Evolutionary conservation across 2,113 vertebrate genomes (phyloP).

Genomic region (Silurus asotus): DNA sequence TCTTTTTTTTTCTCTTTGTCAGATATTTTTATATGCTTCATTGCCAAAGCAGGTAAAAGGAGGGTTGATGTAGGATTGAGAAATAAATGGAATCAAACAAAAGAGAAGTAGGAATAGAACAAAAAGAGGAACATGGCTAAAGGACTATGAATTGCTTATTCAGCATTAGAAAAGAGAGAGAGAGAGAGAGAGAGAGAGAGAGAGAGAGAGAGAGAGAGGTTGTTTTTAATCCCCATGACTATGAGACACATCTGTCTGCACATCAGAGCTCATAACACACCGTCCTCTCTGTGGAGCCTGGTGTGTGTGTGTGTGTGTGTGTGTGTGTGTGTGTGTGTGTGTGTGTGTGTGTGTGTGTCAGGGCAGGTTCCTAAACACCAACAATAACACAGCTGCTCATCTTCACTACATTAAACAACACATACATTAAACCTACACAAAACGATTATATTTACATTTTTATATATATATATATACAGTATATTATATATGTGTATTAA

Average conservation of each 20-base stretch:
- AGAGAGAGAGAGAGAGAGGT: not conserved
- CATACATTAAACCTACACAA: not conserved
- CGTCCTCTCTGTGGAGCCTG: slow-evolving; percentile 26
- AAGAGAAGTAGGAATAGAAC: not conserved
- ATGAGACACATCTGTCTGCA: slow-evolving; percentile 70
- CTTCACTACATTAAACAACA: not conserved
- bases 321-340: slow-evolving; percentile 32
- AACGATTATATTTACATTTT: not conserved
- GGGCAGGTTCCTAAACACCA: not conserved
- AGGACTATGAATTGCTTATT: not conserved
- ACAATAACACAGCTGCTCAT: slow-evolving; percentile 48
- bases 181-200: not conserved
- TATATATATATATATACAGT: not conserved
- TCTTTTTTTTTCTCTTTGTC: no score
- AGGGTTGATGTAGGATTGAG: no score
- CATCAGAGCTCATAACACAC: slow-evolving; percentile 35
- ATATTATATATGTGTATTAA: no score
- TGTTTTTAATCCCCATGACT: slow-evolving; percentile 60
- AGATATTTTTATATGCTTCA: no score
- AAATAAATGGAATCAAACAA: no score
- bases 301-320: slow-evolving; percentile 36
- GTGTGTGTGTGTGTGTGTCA: slow-evolving; percentile 21
- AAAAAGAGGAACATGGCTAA: not conserved
- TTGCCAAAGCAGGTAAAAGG: no score
- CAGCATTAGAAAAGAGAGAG: not conserved